These are phyloP conservation scores for Plagodis dolabraria DNA, from an alignment of 2,888 invertebrate genomes.

Conservation along the genomic window DNA sequence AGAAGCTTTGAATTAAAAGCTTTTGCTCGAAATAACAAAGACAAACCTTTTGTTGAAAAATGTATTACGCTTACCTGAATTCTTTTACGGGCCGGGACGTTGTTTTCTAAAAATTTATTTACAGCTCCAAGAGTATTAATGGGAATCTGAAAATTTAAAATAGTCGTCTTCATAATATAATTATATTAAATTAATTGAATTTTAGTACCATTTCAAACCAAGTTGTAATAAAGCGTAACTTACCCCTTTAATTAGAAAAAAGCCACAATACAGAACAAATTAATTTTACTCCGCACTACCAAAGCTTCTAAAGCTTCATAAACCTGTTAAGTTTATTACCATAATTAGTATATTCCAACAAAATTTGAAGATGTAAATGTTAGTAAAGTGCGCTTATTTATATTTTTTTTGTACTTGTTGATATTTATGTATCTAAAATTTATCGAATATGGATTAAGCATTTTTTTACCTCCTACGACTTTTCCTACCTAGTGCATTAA, in stretches of 20 bases:
- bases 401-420: too few species aligned
- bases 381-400: too few species aligned
- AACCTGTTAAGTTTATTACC: too few species aligned
- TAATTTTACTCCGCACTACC: too few species aligned
- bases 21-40: conserved; percentile 27
- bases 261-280: not conserved
- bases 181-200: not conserved
- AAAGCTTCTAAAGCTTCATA: too few species aligned
- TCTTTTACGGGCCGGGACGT: conserved; percentile 63
- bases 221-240: not conserved
- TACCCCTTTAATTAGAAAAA: not conserved
- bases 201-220: not conserved
- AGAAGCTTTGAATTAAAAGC: conserved; percentile 30
- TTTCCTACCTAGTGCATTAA: too few species aligned
- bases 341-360: too few species aligned
- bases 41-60: conserved; percentile 20
- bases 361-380: too few species aligned
- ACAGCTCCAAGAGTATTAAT: conserved; percentile 88
- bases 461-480: too few species aligned
- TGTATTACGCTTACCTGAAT: conserved; percentile 56
- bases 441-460: too few species aligned
- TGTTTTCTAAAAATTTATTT: conserved; percentile 86
- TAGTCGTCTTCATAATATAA: too few species aligned
- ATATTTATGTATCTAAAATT: too few species aligned
- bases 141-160: conserved; percentile 83